Conservation (phyloP, 1,140 invertebrate species). For the Drosophila watanabei region DNA sequence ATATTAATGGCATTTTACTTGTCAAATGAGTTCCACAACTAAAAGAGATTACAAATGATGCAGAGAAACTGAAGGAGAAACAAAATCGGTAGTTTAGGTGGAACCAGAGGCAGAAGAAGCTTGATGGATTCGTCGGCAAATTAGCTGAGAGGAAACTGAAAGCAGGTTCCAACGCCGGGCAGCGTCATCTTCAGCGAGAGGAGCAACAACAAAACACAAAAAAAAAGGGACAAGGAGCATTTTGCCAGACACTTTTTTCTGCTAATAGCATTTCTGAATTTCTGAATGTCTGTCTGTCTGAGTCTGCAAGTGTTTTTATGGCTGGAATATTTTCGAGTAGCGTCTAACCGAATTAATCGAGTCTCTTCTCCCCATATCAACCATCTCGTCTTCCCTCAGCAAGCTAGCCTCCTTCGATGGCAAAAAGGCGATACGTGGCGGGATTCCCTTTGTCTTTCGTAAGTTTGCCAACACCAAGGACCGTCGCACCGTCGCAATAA, state of each 20-base stretch:
- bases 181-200: conserved; percentile 39
- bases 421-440: conserved; percentile 97
- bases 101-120: conserved; percentile 27
- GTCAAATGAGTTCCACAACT: conserved; percentile 50
- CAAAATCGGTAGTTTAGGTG: conserved; percentile 25
- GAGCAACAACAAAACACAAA: conserved; percentile 51
- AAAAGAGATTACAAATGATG: conserved; percentile 58
- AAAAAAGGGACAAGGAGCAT: conserved; percentile 70
- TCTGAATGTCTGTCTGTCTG: conserved; percentile 65
- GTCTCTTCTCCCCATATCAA: conserved; percentile 15
- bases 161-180: conserved; percentile 40
- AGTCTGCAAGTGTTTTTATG: conserved; percentile 73
- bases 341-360: conserved; percentile 69
- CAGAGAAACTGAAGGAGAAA: background rate
- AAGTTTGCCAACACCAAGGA: conserved; percentile 87
- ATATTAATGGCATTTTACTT: conserved; percentile 50
- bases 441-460: conserved; percentile 98
- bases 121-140: conserved; percentile 80
- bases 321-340: conserved; percentile 51
- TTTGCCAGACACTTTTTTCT: conserved; percentile 81
- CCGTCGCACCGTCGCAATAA: background rate
- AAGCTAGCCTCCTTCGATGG: conserved; percentile 98
- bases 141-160: conserved; percentile 70
- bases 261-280: conserved; percentile 71
- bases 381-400: conserved; percentile 87